Evolutionary conservation across 2,888 invertebrate genomes (phyloP), one percentile per base, ranked within the genome.

Genomic region (Pandemis cinnamomeana): DNA sequence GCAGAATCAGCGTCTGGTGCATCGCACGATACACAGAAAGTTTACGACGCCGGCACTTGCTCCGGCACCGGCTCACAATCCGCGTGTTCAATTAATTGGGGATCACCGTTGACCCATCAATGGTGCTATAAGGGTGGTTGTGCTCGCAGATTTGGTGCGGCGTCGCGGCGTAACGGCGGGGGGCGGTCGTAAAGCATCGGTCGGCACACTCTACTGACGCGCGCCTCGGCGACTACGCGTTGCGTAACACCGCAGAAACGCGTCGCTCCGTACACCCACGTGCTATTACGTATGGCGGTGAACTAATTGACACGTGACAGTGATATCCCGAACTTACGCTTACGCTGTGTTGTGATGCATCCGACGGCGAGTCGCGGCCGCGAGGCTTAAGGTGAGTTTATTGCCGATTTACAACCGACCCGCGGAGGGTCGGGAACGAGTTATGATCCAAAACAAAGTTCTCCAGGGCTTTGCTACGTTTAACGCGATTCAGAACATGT

Each of bases 11-110:
- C 89, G 93, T 92, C 91, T 92, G 93, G 93, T 93, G 93, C 93
- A 93, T 93, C 93, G 93, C 92, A 93, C 93, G 93, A 94, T 93
- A 93, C 93, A 93, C 91, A 93, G 92, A 93, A 93, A 93, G 93
- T 94, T 93, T 93, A 93, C 92, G 93, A 92, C 87, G 89, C 89
- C 91, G 58, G 91, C 92, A 92, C 93, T 92, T 89, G 93, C 88
- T 88, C 89, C 87, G 87, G 86, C 87, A 88, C 88, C 87, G 87
- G 88, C 88, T 87, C 87, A 85, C 85, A 84, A 87, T 89, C 87
- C 92, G 90, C 88, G 90, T 86, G 87, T 84, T 83, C 92, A 91
- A 94, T 93, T 93, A 93, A 93, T 91, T 89, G 91, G 86, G 91
- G 92, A 92, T 93, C 90, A 92, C 89, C 89, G 87, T 89, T 88